Conservation (phyloP, 2,888 invertebrate species). For the Caenorhabditis parvicauda region DNA sequence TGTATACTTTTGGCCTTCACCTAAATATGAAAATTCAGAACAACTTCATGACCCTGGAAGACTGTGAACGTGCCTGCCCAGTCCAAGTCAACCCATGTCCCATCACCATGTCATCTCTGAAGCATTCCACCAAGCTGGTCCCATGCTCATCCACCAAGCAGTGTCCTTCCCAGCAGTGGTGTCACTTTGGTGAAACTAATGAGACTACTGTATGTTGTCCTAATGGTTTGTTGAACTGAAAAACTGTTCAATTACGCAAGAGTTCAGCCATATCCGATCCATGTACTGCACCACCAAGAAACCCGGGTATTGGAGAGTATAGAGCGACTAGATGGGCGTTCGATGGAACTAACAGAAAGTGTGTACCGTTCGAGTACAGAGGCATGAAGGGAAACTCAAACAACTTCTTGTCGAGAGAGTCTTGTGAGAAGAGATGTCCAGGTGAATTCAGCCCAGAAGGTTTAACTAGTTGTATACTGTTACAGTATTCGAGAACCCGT, state of each 20-base stretch:
- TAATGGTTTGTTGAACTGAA: slow-evolving; percentile 38
- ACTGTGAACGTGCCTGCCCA: slow-evolving; percentile 49
- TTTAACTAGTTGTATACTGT: slow-evolving; percentile 6
- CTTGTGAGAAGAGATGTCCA: slow-evolving; percentile 46
- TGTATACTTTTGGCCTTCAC: background rate
- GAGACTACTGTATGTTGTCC: slow-evolving; percentile 60
- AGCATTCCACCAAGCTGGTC: slow-evolving; percentile 27
- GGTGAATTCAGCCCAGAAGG: slow-evolving; percentile 6
- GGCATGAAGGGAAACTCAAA: slow-evolving; percentile 52
- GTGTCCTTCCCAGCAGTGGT: slow-evolving; percentile 55
- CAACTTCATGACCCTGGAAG: slow-evolving; percentile 47
- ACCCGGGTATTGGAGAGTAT: slow-evolving; percentile 44
- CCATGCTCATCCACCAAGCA: slow-evolving; percentile 38
- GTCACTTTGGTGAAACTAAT: slow-evolving; percentile 50
- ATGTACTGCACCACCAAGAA: slow-evolving; percentile 46
- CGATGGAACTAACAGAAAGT: slow-evolving; percentile 36
- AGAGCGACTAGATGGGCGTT: slow-evolving; percentile 52
- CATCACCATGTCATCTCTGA: slow-evolving; percentile 35
- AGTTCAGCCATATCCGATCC: slow-evolving; percentile 52
- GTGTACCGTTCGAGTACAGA: slow-evolving; percentile 46
- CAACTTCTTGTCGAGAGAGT: slow-evolving; percentile 47
- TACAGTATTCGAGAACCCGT: slow-evolving; percentile 57
- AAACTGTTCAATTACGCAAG: background rate
- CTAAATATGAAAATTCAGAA: slow-evolving; percentile 34
- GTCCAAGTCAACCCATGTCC: slow-evolving; percentile 52